A percentile compares a stretch with the other conserved stretches of the same genome.
Conservation (phyloP, 2,797 vertebrate species). For the Triplophysa bombifrons region DNA sequence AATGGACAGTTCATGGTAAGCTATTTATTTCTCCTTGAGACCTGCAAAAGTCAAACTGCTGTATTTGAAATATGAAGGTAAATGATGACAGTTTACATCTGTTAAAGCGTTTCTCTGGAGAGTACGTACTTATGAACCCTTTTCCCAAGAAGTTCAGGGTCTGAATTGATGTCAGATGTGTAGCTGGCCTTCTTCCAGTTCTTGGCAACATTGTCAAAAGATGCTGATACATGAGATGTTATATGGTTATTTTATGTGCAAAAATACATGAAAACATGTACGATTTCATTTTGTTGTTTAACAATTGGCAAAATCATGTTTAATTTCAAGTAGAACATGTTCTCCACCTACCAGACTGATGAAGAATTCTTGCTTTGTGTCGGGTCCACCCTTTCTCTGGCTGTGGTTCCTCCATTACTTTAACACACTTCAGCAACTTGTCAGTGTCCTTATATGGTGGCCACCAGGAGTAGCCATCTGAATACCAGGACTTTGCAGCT, state of each 20-base stretch:
- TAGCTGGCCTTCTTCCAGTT: constrained; percentile 1
- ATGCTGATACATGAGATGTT: background rate
- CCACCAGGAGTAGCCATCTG: constrained; percentile 63
- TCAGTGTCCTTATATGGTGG: background rate
- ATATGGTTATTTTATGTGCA: too few species aligned
- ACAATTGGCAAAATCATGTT: background rate
- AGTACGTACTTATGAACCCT: background rate
- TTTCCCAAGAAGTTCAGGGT: background rate
- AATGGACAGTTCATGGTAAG: too few species aligned
- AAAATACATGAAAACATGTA: background rate
- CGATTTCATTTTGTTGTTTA: background rate
- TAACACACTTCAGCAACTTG: background rate
- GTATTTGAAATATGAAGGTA: too few species aligned
- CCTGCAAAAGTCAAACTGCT: too few species aligned
- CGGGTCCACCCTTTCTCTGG: background rate
- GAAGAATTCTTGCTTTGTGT: background rate
- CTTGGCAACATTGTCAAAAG: background rate
- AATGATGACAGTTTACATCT: too few species aligned
- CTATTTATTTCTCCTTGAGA: too few species aligned
- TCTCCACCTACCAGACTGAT: background rate
- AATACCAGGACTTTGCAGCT: constrained; percentile 48
- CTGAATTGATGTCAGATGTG: background rate
- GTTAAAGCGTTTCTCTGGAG: too few species aligned
- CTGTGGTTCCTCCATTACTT: background rate
- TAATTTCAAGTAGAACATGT: background rate